These are phyloP conservation scores for Paradoxurus hermaphroditus DNA, from an alignment of 2,113 vertebrate genomes.

Conservation along the genomic window DNA sequence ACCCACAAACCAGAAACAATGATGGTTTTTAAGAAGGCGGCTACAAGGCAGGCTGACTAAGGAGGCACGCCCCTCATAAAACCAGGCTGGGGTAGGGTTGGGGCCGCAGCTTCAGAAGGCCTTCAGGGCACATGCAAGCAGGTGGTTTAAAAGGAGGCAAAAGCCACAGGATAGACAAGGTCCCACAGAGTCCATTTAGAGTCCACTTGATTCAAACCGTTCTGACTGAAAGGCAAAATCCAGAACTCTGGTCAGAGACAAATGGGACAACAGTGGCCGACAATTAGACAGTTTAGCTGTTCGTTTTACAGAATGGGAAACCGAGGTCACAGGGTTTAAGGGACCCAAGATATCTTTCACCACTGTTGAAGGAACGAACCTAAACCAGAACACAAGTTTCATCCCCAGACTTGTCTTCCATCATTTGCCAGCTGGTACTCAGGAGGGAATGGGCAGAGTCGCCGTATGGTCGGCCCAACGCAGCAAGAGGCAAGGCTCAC, in stretches of 20 bases:
- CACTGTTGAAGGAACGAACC: neutral
- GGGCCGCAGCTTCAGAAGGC: neutral
- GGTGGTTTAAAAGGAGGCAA: slow-evolving; percentile 21
- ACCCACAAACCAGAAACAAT: slow-evolving; percentile 43
- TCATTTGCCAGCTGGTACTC: neutral
- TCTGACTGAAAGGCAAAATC: neutral
- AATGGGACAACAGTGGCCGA: neutral
- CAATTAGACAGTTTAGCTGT: neutral
- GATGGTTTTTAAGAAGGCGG: slow-evolving; percentile 52
- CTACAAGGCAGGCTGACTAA: slow-evolving; percentile 23
- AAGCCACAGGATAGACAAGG: neutral
- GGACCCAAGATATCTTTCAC: neutral
- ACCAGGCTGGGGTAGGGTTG: neutral
- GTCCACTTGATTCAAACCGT: neutral
- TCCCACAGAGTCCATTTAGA: neutral
- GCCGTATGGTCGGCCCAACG: neutral
- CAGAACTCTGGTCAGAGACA: neutral
- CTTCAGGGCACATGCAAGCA: neutral
- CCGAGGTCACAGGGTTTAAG: neutral
- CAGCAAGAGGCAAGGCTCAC: neutral
- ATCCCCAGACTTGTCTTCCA: neutral
- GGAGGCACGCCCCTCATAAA: neutral
- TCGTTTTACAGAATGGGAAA: slow-evolving; percentile 26
- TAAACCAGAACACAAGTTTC: slow-evolving; percentile 9
- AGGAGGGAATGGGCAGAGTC: neutral